Evolutionary conservation across 2,888 invertebrate species (phyloP), one percentile per base, ranked within the genome.

Genomic region (Hypomecis atomaria): DNA sequence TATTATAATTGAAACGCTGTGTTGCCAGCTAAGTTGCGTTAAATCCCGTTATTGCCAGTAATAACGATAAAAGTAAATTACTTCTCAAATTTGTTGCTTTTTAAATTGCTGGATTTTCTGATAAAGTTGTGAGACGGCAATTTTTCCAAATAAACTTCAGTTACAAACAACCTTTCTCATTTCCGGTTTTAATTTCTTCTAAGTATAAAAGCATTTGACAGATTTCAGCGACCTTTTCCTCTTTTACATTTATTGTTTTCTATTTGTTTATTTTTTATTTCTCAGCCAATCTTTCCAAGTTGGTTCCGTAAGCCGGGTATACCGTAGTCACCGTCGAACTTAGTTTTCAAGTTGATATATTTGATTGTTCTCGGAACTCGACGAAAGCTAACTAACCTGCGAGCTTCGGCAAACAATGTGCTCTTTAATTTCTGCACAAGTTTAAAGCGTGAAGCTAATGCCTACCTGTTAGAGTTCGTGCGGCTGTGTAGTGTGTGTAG

Each of bases 11-110:
- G 73, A 74, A 75, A 78, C 73, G 69, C 76, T 76, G 72, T 78
- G 77, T 77, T 74, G 75, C 67, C 75, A 66, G 70, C 71, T 62
- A 77, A 78, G 78, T 77, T 76, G 72, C 76, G 71, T 76, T 71
- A 78, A 79, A 78, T 77, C 77, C 77, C 72, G 73, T 80, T 80
- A 81, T 77, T 76, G 77, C 79, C 75, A 73, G 76, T 73, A 74
- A 78, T 78, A 78, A 78, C 77, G 73, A 82, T 82, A 82, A 81
- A 81, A 82, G 74, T 77, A 76, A 81, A 82, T 79, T 79, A 74
- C 66, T 69, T 66, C 73, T 76, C 73, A 69, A 76, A 76, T 76
- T 70, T 65, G 70, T 69, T 71, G 67, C 61, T 47, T 62, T 65
- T 70, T 67, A 66, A 72, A 70, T 62, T 57, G 65, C 44, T 53